phyloP scores from a whole-genome alignment of 2,113 vertebrate species.

The Oceanites oceanicus region DNA sequence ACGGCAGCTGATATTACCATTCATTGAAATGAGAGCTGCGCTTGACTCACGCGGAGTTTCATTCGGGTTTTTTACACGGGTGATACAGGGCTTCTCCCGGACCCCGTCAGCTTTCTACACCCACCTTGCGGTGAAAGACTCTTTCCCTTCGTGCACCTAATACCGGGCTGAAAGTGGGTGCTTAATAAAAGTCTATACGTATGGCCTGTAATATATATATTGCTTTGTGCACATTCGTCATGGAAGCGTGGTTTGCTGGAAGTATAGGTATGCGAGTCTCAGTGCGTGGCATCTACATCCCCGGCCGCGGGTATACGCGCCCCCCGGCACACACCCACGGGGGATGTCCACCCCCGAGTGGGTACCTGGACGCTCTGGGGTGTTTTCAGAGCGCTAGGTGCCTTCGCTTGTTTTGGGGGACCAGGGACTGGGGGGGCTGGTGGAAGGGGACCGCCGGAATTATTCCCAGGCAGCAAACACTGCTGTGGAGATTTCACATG shows the following conservation, averaged over 20 bases:
- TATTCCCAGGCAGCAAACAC: not conserved
- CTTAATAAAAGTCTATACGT: rapidly evolving
- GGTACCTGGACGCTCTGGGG: not conserved
- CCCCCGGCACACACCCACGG: not conserved
- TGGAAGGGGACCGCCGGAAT: not conserved
- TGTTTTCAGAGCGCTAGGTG: not conserved
- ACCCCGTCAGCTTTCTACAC: not conserved
- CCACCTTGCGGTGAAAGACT: not conserved
- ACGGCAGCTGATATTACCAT: not conserved
- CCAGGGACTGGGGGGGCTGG: not conserved
- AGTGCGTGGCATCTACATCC: rapidly evolving
- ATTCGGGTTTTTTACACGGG: not conserved
- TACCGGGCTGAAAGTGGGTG: not conserved
- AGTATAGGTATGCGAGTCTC: rapidly evolving
- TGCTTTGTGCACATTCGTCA: rapidly evolving
- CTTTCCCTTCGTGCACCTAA: not conserved
- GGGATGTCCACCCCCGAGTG: not conserved
- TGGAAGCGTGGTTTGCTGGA: rapidly evolving
- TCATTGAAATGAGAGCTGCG: not conserved
- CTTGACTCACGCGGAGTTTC: not conserved
- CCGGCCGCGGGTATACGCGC: not conserved
- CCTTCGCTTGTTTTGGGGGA: not conserved
- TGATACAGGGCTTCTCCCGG: not conserved
- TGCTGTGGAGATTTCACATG: conserved; percentile 27
- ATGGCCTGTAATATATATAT: not conserved